Percentiles rank a stretch among this genome's conserved stretches.
Evolutionary conservation across 2,113 vertebrate species (phyloP).

Genomic region (Erythrocercus mccallii): DNA sequence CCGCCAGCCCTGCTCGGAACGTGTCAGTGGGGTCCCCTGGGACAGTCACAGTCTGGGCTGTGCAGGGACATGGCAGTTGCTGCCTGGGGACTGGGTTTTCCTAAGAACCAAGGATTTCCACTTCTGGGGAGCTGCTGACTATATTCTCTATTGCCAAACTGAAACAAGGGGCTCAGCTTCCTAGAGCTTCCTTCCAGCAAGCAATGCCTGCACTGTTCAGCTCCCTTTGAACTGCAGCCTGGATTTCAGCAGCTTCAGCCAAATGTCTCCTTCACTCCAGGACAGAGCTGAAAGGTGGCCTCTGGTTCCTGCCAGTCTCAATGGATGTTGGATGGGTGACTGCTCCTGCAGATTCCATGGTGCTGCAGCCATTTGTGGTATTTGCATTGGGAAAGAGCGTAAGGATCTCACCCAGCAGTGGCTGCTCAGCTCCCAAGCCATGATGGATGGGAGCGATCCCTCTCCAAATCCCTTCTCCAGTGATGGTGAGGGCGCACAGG

Average conservation of each 20-base stretch:
- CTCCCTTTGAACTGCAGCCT: not conserved
- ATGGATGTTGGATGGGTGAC: not conserved
- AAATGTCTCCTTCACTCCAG: rapidly evolving
- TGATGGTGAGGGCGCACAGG: rapidly evolving
- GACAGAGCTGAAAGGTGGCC: not conserved
- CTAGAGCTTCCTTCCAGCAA: not conserved
- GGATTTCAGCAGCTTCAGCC: not conserved
- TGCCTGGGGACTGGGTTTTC: not conserved
- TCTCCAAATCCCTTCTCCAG: not conserved
- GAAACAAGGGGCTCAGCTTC: not conserved
- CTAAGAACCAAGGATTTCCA: not conserved
- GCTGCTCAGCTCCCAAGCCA: not conserved
- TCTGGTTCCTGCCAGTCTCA: not conserved
- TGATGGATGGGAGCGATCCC: not conserved
- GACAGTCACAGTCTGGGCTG: not conserved
- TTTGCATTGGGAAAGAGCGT: not conserved
- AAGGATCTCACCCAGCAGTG: not conserved
- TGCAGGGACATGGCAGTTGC: not conserved
- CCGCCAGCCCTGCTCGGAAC: not conserved
- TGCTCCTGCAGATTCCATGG: not conserved
- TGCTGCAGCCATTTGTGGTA: not conserved
- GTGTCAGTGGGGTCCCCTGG: rapidly evolving
- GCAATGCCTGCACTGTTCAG: rapidly evolving
- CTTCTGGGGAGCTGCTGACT: not conserved
- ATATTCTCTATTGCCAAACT: not conserved